Conservation (phyloP, 2,888 invertebrate genomes). For the Drosophila buzzatii region DNA sequence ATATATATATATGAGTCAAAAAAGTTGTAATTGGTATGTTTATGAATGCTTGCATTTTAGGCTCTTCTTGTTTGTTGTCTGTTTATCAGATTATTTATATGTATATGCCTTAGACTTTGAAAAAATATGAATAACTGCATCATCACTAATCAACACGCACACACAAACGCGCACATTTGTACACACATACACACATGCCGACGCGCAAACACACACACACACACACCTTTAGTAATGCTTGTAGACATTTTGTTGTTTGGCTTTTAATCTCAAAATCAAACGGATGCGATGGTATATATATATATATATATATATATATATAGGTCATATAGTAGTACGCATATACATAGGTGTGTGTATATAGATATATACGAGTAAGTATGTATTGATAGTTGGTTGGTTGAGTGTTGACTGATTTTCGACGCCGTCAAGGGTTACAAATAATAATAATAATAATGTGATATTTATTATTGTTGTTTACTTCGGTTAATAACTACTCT, state of each 20-base stretch:
- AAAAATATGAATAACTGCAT: slow-evolving; percentile 62
- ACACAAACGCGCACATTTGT: slow-evolving; percentile 16
- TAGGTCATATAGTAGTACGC: slow-evolving; percentile 46
- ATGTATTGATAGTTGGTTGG: slow-evolving; percentile 54
- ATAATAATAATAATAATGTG: slow-evolving; percentile 66
- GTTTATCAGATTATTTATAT: slow-evolving; percentile 39
- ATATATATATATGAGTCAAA: slow-evolving; percentile 57
- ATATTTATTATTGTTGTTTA: slow-evolving; percentile 75
- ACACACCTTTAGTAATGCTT: slow-evolving; percentile 9
- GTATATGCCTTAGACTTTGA: slow-evolving; percentile 44
- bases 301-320: slow-evolving; percentile 29
- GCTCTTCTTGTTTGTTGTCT: slow-evolving; percentile 28
- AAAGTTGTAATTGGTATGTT: slow-evolving; percentile 60
- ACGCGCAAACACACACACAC: background rate
- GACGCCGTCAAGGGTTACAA: slow-evolving; percentile 59
- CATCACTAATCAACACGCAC: slow-evolving; percentile 46
- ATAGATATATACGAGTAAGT: slow-evolving; percentile 47
- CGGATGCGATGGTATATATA: slow-evolving; percentile 38
- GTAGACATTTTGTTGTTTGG: slow-evolving; percentile 29
- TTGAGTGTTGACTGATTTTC: slow-evolving; percentile 40
- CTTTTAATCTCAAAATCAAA: slow-evolving; percentile 55
- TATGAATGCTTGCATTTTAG: slow-evolving; percentile 52
- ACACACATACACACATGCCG: slow-evolving; percentile 28
- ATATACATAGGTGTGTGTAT: slow-evolving; percentile 43
- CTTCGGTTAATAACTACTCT: slow-evolving; percentile 78